Evolutionary conservation across 2,797 vertebrate genomes (phyloP), one percentile per base, ranked within the genome.

Genomic region (Bufotes viridis): DNA sequence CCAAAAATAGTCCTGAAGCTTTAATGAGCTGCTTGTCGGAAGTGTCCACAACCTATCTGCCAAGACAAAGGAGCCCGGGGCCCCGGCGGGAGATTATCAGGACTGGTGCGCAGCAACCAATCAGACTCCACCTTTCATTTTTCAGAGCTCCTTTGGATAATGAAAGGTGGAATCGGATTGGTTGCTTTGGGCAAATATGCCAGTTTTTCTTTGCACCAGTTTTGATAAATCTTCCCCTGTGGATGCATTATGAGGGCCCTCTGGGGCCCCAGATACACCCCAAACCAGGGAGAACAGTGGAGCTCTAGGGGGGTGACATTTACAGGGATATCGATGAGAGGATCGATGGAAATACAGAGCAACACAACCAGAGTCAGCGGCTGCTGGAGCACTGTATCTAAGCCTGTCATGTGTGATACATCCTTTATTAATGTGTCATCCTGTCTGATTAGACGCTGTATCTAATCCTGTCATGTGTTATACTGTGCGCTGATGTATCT

Each of bases 21-120:
- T 89, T 89, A 82, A 86, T 89, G 88, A 86, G 79, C 76, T 78
- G 76, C 69, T 82, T 82, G 88, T 89, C 88, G 88, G 88, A 89
- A 86, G 84, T 82, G 84, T 42, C 67, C 29, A 70, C 88, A 82
- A 82, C 78, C 29, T 82, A 76, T 75, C 88, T 3, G 29, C 55
- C 61, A 1, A 67, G n/a, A 89, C 87, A 89, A 85, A 76, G 83
- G 12, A 1, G 15, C 6, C 61, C 18, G 20, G 42, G 42, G 42
- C 42, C 42, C 42, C 42, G 34, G 42, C 42, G 42, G 42, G 42
- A 42, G 42, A 42, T 42, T 42, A 42, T 42, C 42, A 42, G 42
- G 42, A 42, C 29, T 3, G 29, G 29, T 34, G 29, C 29, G 29
- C 29, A 34, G 29, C 29, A 34, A 42, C 42, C 42, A 42, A 42